phyloP scores from a whole-genome alignment of 2,113 vertebrate species.

The Poecile atricapillus region DNA sequence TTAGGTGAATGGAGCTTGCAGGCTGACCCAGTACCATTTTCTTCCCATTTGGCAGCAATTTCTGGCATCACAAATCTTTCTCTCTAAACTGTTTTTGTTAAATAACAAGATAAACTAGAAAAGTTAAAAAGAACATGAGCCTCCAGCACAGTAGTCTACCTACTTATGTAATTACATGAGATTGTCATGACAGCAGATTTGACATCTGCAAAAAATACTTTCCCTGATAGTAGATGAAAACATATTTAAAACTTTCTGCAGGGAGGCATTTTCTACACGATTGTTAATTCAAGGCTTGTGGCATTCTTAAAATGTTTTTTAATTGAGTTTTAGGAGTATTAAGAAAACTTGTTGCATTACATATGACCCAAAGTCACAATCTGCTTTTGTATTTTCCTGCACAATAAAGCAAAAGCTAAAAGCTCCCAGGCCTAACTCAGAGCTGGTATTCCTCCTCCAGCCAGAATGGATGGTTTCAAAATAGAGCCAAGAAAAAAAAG shows the following conservation, averaged over 20 bases:
- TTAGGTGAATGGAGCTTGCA: not conserved
- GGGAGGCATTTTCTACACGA: not conserved
- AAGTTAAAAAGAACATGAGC: not conserved
- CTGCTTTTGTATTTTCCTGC: not conserved
- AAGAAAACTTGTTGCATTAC: not conserved
- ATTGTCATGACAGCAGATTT: not conserved
- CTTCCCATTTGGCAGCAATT: not conserved
- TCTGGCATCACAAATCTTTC: not conserved
- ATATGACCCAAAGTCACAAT: not conserved
- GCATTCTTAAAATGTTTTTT: not conserved
- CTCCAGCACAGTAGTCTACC: not conserved
- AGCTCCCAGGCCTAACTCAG: not conserved
- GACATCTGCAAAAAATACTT: not conserved
- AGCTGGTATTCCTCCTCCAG: not conserved
- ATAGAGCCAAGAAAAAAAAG: not conserved
- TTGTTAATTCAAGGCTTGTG: not conserved
- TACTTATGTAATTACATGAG: not conserved
- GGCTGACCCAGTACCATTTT: not conserved
- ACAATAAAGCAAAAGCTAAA: not conserved
- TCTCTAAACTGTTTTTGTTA: not conserved
- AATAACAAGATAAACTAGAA: not conserved
- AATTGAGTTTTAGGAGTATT: not conserved
- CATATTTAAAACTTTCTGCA: not conserved
- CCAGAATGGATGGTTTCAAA: not conserved
- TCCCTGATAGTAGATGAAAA: not conserved